Evolutionary conservation across 35 echinoderm and acorn worm genomes (phyloP).

Genomic region (Heliocidaris tuberculata): DNA sequence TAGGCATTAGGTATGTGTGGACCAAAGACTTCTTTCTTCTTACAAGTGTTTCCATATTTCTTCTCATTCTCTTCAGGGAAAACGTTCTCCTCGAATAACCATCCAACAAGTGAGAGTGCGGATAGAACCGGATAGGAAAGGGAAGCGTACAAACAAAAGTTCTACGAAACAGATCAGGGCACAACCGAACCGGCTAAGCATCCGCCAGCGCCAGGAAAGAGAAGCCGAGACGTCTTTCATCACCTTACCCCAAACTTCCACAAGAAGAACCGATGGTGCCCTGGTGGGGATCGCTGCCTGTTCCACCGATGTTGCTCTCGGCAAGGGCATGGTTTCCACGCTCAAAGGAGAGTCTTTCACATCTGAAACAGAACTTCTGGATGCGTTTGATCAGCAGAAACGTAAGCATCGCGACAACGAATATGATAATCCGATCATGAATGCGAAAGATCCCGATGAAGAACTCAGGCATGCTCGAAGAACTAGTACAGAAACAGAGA

Average conservation of each 20-base stretch:
- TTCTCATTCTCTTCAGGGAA: constrained; percentile 29
- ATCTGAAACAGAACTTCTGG: constrained; percentile 42
- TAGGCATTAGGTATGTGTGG: not conserved
- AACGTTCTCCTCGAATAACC: not conserved
- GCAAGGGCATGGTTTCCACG: not conserved
- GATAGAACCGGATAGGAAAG: not conserved
- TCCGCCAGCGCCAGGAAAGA: constrained; percentile 16
- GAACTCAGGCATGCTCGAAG: not conserved
- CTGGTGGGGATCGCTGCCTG: not conserved
- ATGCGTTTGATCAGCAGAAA: not conserved
- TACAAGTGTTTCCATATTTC: not conserved
- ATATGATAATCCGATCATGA: constrained; percentile 42
- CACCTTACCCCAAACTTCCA: not conserved
- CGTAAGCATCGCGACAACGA: constrained; percentile 13
- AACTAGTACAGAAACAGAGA: not conserved
- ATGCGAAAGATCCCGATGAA: constrained; percentile 16
- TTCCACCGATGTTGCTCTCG: not conserved
- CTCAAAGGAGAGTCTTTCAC: constrained; percentile 24
- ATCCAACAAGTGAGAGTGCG: constrained; percentile 9
- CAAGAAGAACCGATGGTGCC: not conserved
- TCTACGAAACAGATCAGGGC: not conserved
- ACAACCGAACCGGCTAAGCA: not conserved
- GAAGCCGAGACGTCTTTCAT: constrained; percentile 27
- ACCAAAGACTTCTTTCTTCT: no score
- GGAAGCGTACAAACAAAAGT: not conserved